Percentiles rank a stretch among this genome's conserved stretches.
Conservation (phyloP, 2,888 invertebrate genomes). For the Trichogramma dendrolimi region DNA sequence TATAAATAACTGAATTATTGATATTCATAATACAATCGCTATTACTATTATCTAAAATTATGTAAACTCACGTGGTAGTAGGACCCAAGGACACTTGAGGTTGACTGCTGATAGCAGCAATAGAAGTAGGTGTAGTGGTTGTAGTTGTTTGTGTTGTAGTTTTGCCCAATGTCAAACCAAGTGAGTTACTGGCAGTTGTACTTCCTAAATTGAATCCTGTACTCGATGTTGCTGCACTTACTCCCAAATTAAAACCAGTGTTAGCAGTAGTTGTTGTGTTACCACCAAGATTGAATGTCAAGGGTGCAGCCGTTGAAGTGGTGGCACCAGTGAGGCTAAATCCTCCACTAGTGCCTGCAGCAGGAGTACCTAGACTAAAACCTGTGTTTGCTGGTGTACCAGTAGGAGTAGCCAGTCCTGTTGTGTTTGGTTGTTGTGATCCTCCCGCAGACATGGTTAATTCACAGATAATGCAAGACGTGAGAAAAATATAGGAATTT, state of each 20-base stretch:
- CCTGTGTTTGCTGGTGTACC: conserved; percentile 23
- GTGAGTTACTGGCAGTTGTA: conserved; percentile 34
- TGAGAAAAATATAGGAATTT: too few species aligned
- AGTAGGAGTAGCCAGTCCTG: conserved; percentile 28
- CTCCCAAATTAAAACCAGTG: conserved; percentile 36
- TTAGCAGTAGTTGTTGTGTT: conserved; percentile 33
- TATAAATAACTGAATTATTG: conserved; percentile 1
- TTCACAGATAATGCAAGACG: too few species aligned
- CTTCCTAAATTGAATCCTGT: conserved; percentile 37
- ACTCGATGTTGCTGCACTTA: conserved; percentile 30
- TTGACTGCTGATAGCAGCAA: conserved; percentile 27
- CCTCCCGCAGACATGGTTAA: too few species aligned
- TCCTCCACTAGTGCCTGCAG: conserved; percentile 22
- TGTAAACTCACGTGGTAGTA: conserved; percentile 40
- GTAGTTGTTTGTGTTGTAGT: conserved; percentile 36
- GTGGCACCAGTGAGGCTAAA: conserved; percentile 26
- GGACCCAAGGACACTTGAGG: conserved; percentile 43
- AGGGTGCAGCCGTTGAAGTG: conserved; percentile 30
- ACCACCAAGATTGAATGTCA: conserved; percentile 28
- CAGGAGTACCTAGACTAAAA: conserved; percentile 33
- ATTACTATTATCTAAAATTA: background rate
- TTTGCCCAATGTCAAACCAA: conserved; percentile 34
- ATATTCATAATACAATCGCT: background rate
- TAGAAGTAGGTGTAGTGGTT: conserved; percentile 31
- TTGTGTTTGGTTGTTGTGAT: background rate